Conservation (phyloP, 1,140 invertebrate species). For the Penaeus vannamei region DNA sequence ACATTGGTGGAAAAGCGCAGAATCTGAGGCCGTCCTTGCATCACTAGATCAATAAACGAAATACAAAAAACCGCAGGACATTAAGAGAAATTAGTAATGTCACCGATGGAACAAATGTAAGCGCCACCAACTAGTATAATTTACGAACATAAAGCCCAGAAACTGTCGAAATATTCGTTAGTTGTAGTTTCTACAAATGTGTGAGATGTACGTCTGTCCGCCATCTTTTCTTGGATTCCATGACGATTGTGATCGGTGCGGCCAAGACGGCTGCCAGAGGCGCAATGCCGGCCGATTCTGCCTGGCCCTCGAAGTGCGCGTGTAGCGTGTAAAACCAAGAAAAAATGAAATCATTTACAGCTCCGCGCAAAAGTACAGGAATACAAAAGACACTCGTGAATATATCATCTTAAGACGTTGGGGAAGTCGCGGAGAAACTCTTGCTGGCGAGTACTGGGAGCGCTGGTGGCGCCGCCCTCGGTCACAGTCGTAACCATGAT, state of each 20-base stretch:
- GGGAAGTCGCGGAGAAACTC: constrained; percentile 4
- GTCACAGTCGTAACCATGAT: constrained; percentile 53
- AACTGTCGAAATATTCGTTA: constrained; percentile 38
- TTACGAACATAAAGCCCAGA: neutral
- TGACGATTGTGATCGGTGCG: constrained; percentile 62
- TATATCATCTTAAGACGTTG: neutral
- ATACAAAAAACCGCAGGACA: constrained; percentile 47
- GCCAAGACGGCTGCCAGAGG: constrained; percentile 51
- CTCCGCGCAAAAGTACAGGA: neutral
- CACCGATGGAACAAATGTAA: constrained; percentile 15
- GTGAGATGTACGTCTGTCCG: constrained; percentile 60
- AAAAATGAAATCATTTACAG: neutral
- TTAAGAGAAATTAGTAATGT: constrained; percentile 19
- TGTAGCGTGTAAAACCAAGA: neutral
- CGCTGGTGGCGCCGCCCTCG: constrained; percentile 52
- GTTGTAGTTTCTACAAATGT: constrained; percentile 54
- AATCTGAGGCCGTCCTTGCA: constrained; percentile 46
- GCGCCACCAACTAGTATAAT: neutral
- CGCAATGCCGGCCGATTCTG: constrained; percentile 40
- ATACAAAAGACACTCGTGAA: neutral
- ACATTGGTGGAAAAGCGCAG: constrained; percentile 47
- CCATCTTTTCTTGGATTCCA: constrained; percentile 64
- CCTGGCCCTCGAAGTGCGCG: neutral
- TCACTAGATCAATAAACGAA: constrained; percentile 62
- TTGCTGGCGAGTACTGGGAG: constrained; percentile 55